Conservation (phyloP, 1,140 invertebrate species). For the Mizuhopecten yessoensis region DNA sequence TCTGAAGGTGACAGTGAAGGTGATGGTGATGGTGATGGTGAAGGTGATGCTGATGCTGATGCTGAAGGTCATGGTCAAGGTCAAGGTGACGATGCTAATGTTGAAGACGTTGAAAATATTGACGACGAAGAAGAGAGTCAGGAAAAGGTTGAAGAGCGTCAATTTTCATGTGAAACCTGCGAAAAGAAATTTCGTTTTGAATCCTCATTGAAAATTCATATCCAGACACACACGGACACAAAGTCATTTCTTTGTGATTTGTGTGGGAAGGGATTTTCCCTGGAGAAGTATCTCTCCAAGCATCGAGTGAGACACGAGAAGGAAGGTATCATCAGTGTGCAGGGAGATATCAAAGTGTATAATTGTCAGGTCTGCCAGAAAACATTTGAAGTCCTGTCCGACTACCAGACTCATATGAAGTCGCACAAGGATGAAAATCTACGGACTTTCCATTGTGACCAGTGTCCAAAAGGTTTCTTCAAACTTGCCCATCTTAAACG, state of each 20-base stretch:
- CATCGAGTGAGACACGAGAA: slow-evolving; percentile 79
- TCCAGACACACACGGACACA: slow-evolving; percentile 80
- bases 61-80: background rate
- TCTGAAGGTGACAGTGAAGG: background rate
- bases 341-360: slow-evolving; percentile 81
- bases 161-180: slow-evolving; percentile 52
- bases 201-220: slow-evolving; percentile 72
- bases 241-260: slow-evolving; percentile 80
- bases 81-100: too few relatives aligned
- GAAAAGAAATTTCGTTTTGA: slow-evolving; percentile 60
- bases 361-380: slow-evolving; percentile 84
- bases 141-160: background rate
- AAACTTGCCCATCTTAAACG: slow-evolving; percentile 61
- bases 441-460: slow-evolving; percentile 57
- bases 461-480: slow-evolving; percentile 63
- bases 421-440: slow-evolving; percentile 57
- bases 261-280: slow-evolving; percentile 77
- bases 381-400: slow-evolving; percentile 91
- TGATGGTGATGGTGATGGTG: background rate
- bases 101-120: too few relatives aligned
- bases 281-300: slow-evolving; percentile 89
- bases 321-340: slow-evolving; percentile 15
- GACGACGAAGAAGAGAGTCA: background rate
- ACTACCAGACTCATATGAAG: slow-evolving; percentile 61
- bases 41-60: too few relatives aligned